Evolutionary conservation across 2,888 invertebrate genomes (phyloP).

Genomic region (Melinaea marsaeus): DNA sequence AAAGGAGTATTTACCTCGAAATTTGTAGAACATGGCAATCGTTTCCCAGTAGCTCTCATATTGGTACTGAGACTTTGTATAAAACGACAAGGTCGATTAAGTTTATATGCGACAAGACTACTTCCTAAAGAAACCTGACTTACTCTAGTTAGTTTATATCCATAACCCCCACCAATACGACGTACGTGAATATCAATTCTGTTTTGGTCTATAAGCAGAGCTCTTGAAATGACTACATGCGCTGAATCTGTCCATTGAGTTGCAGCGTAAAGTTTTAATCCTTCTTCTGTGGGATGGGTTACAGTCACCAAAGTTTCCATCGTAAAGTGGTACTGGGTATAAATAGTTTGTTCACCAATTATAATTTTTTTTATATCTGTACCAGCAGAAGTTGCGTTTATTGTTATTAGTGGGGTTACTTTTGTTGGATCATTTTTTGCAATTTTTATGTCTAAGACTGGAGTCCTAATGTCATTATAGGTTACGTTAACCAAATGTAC

Average conservation of each 20-base stretch:
- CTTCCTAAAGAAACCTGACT: constrained; percentile 77
- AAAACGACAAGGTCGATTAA: constrained; percentile 80
- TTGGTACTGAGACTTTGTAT: constrained; percentile 79
- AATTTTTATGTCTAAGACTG: constrained; percentile 43
- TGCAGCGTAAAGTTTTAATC: constrained; percentile 76
- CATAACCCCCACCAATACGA: constrained; percentile 87
- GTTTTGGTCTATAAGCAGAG: constrained; percentile 69
- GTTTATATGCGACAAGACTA: constrained; percentile 78
- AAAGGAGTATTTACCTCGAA: constrained; percentile 52
- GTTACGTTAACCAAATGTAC: constrained; percentile 72
- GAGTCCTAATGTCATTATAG: constrained; percentile 60
- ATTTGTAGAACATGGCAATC: constrained; percentile 59
- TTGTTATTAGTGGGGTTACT: constrained; percentile 31
- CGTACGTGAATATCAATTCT: constrained; percentile 61
- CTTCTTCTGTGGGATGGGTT: constrained; percentile 80
- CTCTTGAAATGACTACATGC: constrained; percentile 70
- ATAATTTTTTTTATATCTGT: constrained; percentile 43
- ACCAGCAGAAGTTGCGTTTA: constrained; percentile 39
- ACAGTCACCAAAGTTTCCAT: constrained; percentile 81
- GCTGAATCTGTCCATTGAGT: constrained; percentile 75
- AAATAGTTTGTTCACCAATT: constrained; percentile 47
- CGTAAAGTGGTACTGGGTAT: constrained; percentile 80
- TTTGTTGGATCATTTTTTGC: constrained; percentile 42
- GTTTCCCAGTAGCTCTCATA: constrained; percentile 78
- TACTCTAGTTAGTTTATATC: constrained; percentile 81